Conservation (phyloP, 2,797 vertebrate species). For the Microctenopoma steveboyesi region DNA sequence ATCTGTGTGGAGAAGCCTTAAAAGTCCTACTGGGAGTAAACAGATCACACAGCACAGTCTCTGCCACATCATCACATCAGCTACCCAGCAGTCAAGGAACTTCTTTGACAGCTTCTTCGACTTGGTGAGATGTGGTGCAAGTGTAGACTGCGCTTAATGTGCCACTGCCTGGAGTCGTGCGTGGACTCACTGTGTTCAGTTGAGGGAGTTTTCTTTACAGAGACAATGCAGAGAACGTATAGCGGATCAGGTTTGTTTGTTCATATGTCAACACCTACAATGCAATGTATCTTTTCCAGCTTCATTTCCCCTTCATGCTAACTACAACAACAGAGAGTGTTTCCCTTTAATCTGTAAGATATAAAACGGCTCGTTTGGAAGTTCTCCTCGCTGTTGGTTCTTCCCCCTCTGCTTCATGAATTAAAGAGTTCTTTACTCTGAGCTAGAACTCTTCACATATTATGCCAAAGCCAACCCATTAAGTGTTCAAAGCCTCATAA, state of each 20-base stretch:
- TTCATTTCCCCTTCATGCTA: neutral
- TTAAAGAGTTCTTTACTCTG: neutral
- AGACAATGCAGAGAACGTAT: no score
- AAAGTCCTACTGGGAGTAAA: neutral
- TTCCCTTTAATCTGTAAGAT: neutral
- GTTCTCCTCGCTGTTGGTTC: neutral
- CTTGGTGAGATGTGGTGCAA: neutral
- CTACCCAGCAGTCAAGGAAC: neutral
- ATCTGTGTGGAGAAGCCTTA: conserved; percentile 4
- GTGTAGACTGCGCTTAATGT: no score
- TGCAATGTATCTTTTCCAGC: neutral
- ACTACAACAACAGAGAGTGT: neutral
- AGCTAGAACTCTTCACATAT: neutral
- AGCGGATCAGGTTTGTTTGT: no score
- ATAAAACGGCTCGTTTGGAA: neutral
- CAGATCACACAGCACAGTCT: neutral
- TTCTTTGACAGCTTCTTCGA: neutral
- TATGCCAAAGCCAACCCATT: neutral
- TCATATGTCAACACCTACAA: neutral
- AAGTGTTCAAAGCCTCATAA: neutral
- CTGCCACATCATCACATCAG: neutral
- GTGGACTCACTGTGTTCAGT: no score
- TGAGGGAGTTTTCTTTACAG: no score
- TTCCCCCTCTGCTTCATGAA: neutral
- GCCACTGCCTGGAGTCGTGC: no score